Conservation (phyloP, 2,113 vertebrate genomes). For the Motacilla tschutschensis region DNA sequence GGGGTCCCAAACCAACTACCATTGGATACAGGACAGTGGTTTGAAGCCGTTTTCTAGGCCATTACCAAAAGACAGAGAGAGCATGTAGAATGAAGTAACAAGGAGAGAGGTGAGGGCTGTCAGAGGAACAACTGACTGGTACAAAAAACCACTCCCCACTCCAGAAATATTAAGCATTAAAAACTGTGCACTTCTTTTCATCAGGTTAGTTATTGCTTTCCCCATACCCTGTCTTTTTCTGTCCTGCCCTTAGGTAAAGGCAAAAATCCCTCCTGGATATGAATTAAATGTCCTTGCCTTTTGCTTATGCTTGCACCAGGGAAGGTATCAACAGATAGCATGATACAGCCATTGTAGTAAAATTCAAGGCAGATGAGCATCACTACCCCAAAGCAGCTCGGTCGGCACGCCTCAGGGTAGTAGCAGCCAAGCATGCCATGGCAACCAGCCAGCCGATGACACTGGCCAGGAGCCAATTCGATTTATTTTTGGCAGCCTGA, state of each 20-base stretch:
- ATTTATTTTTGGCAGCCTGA: conserved; percentile 43
- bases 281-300: not conserved
- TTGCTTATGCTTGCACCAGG: not conserved
- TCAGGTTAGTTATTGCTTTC: not conserved
- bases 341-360: not conserved
- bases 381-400: not conserved
- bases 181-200: not conserved
- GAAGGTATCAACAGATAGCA: not conserved
- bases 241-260: not conserved
- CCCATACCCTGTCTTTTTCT: not conserved
- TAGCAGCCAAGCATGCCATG: conserved; percentile 1
- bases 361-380: conserved; percentile 32
- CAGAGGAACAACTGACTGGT: not conserved
- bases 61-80: not conserved
- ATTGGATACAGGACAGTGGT: not conserved
- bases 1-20: not conserved
- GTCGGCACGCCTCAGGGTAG: not conserved
- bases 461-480: conserved; percentile 27
- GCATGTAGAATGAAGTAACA: not conserved
- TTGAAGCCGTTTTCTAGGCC: not conserved
- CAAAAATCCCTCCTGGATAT: not conserved
- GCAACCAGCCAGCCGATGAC: conserved; percentile 24
- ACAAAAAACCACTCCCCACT: not conserved
- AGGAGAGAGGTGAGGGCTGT: not conserved
- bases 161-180: not conserved